Base-by-base conservation (phyloP, 2,113 vertebrate species). In the Emydura subglobosa region DNA sequence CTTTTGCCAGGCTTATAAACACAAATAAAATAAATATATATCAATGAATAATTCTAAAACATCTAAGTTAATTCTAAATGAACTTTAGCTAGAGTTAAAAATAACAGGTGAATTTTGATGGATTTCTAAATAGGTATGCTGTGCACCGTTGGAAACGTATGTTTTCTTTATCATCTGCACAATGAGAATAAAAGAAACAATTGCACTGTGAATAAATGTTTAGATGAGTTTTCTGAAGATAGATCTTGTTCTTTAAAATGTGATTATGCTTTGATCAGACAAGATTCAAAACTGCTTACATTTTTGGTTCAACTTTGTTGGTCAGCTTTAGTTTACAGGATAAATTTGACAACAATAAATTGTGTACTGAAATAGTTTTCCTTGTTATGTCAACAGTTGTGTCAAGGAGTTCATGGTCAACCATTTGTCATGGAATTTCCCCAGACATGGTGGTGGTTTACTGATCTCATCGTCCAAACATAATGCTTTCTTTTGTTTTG, bases 31-130 rank as follows among this genome's bases (percentile, higher is more conserved):
- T n/a, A 97, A 97, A 96, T 92, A 91, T 31, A 29, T 0, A 0
- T 39, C 39, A n/a, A 91, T 86, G 94, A 91, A 89, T 87, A 92
- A 79, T 89, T 42, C 82, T 72, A 39, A 72, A 72, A 72, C 19
- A 16, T 93, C 89, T 50, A 92, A 96, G 94, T 31, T 61, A 31
- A 14, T 61, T 97, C 85, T 53, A 50, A 81, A 42, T 65, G 79
- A 94, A 87, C 87, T 95, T 95, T 90, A 78, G 78, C 95, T 83
- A 59, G 90, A 49, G 61, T 93, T 92, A 82, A 54, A 85, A 81
- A 84, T 87, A 31, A 49, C 34, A 31, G 39, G 44, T 7, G 49
- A 8, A 1, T 93, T 97, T 76, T 90, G 94, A 90, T 95, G 87
- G 72, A 82, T 96, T 93, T 94, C 87, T 93, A 6, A 85, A 80